Percentiles rank a stretch among this genome's conserved stretches.
phyloP scores from a whole-genome alignment of 2,113 vertebrate genomes.

The Perccottus glenii region DNA sequence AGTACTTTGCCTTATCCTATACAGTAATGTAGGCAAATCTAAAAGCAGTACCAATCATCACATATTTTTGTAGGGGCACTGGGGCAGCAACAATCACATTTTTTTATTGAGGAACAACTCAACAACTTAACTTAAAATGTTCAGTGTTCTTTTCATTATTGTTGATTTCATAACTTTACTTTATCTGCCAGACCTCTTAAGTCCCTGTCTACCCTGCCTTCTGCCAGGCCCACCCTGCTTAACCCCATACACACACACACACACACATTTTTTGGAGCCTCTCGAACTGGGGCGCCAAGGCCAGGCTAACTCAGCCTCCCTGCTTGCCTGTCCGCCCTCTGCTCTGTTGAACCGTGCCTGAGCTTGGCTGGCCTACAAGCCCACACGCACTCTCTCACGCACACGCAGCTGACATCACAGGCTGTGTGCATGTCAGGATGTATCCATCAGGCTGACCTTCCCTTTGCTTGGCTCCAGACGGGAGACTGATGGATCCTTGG shows the following conservation, averaged over 20 bases:
- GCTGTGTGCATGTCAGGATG: constrained; percentile 77
- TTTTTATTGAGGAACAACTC: background rate
- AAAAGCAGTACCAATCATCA: background rate
- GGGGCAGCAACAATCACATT: background rate
- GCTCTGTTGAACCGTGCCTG: constrained; percentile 63
- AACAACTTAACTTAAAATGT: background rate
- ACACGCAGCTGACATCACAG: constrained; percentile 72
- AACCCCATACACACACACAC: constrained; percentile 44
- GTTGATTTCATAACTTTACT: background rate
- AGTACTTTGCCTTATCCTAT: background rate
- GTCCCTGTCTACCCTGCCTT: constrained; percentile 30
- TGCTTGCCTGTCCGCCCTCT: constrained; percentile 53
- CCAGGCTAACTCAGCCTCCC: constrained; percentile 57
- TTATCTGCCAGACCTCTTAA: background rate
- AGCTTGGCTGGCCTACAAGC: constrained; percentile 46
- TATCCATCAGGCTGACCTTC: constrained; percentile 81
- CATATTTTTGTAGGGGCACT: background rate
- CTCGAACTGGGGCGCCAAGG: constrained; percentile 58
- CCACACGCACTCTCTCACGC: constrained; percentile 42
- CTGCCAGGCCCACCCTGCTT: constrained; percentile 41
- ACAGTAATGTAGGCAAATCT: background rate
- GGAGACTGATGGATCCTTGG: constrained; percentile 65
- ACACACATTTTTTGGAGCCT: constrained; percentile 27
- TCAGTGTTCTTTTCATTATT: too few relatives aligned
- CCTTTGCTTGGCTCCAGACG: constrained; percentile 66